phyloP scores from a whole-genome alignment of 2,797 vertebrate species.

The Enteromius mattozi region DNA sequence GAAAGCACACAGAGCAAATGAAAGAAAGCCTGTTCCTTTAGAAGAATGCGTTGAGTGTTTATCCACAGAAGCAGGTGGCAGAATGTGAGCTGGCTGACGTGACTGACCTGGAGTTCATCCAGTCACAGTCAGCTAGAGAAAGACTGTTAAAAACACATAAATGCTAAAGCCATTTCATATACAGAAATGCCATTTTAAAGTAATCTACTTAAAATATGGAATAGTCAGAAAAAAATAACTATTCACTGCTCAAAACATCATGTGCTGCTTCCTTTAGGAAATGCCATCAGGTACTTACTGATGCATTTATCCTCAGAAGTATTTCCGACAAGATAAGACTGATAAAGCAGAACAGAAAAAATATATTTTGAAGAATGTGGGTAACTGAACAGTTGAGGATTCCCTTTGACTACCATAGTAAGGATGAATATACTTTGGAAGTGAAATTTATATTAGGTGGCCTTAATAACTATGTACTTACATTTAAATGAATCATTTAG shows the following conservation, averaged over 20 bases:
- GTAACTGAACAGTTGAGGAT: not conserved
- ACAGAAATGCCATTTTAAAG: not conserved
- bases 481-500: too few species aligned
- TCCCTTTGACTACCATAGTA: not conserved
- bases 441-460: not conserved
- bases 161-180: not conserved
- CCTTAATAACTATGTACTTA: too few species aligned
- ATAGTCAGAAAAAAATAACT: not conserved
- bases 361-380: not conserved
- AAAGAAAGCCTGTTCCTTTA: constrained; percentile 55
- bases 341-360: not conserved
- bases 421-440: not conserved
- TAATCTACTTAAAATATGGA: not conserved
- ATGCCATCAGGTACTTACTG: not conserved
- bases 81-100: constrained; percentile 49
- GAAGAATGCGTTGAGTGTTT: constrained; percentile 76
- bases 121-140: constrained; percentile 39
- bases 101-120: constrained; percentile 21
- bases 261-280: constrained; percentile 1
- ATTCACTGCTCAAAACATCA: not conserved
- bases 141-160: not conserved
- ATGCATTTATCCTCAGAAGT: not conserved
- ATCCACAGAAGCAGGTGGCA: constrained; percentile 75
- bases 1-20: constrained; percentile 9
- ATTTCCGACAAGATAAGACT: not conserved